Evolutionary conservation across 2,888 invertebrate species (phyloP), one percentile per base, ranked within the genome.

Genomic region (Norana najaformis): DNA sequence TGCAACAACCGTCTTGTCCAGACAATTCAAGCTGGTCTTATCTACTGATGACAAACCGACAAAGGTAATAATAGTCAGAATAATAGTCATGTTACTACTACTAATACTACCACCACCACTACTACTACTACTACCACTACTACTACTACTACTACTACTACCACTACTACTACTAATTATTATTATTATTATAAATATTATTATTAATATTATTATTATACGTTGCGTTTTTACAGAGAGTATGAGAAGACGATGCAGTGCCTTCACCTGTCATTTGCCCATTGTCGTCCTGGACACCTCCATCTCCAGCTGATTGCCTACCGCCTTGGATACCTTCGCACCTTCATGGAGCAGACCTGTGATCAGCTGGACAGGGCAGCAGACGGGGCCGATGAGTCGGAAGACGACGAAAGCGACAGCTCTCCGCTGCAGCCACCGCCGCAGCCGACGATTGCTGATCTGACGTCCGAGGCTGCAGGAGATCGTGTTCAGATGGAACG

Each of bases 171-270:
- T n/a, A n/a, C n/a, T n/a, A n/a, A n/a, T n/a, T n/a, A n/a, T n/a
- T n/a, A n/a, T n/a, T n/a, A n/a, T n/a, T n/a, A n/a, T n/a, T n/a
- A n/a, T n/a, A n/a, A n/a, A n/a, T n/a, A n/a, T n/a, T n/a, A n/a
- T n/a, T n/a, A n/a, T n/a, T n/a, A n/a, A n/a, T n/a, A n/a, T n/a
- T n/a, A n/a, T n/a, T n/a, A n/a, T n/a, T n/a, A n/a, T n/a, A n/a
- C n/a, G 47, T 47, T 69, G 69, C 8, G 30, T 47, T 47, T 83
- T 34, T 23, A 1, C 85, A 85, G 85, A 13, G 18, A 35, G 34
- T 85, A 85, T 37, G 85, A 85, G 37, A 37, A 85, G 37, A 85
- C 85, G 36, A 85, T 85, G 85, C 36, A 85, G 8, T 85, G 85
- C 23, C 85, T 85, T 23, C 85, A 85, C 14, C 36, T 85, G 85